phyloP scores from a whole-genome alignment of 2,113 vertebrate species.

The Bambusicola thoracicus region DNA sequence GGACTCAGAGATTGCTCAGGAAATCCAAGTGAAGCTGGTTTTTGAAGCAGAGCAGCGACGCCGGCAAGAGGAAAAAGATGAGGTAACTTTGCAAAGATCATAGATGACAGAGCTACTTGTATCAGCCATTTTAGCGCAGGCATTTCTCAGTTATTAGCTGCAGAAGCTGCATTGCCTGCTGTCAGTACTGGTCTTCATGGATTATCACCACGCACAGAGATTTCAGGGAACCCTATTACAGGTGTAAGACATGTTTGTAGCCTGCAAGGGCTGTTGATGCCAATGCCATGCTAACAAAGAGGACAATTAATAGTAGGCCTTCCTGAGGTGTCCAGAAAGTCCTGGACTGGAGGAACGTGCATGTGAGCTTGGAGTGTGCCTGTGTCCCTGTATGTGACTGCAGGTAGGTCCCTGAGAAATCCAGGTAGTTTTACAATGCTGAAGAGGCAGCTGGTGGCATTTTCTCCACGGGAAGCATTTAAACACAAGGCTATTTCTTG shows the following conservation, averaged over 20 bases:
- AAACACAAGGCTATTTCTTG: neutral
- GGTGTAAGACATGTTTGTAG: neutral
- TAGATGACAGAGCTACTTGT: neutral
- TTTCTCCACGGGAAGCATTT: neutral
- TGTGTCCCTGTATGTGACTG: neutral
- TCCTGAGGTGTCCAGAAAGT: neutral
- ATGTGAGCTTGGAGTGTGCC: neutral
- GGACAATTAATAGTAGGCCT: neutral
- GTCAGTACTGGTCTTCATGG: neutral
- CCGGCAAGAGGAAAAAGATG: constrained; percentile 92
- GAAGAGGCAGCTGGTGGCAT: neutral
- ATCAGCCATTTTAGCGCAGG: neutral
- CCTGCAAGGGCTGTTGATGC: neutral
- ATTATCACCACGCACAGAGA: neutral
- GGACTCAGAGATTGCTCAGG: constrained; percentile 94
- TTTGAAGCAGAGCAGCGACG: constrained; percentile 89
- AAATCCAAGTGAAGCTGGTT: constrained; percentile 92
- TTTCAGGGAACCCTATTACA: constrained; percentile 1
- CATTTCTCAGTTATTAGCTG: neutral
- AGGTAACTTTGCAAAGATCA: constrained; percentile 74
- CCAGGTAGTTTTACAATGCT: neutral
- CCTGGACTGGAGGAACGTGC: neutral
- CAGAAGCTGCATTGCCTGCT: neutral
- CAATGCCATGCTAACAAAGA: neutral
- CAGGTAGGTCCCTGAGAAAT: neutral